These are phyloP conservation scores for Cephalotes varians DNA, from an alignment of 2,888 invertebrate species.

Conservation along the genomic window DNA sequence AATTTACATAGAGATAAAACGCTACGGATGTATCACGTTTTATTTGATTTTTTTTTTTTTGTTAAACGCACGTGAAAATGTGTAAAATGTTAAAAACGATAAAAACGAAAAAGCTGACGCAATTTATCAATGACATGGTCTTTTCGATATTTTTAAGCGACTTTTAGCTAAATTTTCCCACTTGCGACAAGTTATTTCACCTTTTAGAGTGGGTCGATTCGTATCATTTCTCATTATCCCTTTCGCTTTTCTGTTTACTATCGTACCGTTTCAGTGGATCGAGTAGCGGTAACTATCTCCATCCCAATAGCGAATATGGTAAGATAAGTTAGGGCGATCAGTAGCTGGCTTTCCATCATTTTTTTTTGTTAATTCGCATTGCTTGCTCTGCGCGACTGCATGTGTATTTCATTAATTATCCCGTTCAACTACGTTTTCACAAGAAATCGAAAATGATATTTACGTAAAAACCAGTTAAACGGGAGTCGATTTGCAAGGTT, in stretches of 20 bases:
- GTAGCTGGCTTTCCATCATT: constrained; percentile 69
- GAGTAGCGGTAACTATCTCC: constrained; percentile 85
- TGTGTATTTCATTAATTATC: constrained; percentile 61
- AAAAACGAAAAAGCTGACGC: neutral
- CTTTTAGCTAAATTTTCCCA: neutral
- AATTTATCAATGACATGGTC: neutral
- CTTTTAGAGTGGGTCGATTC: constrained; percentile 37
- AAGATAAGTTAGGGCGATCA: constrained; percentile 82
- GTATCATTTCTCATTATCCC: constrained; percentile 59
- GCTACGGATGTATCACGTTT: neutral
- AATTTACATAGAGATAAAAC: constrained; percentile 6
- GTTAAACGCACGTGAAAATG: neutral
- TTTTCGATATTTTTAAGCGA: neutral
- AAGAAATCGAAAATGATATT: neutral
- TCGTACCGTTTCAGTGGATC: constrained; percentile 86
- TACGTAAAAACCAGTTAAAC: constrained; percentile 4
- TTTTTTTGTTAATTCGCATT: constrained; percentile 60
- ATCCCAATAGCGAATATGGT: constrained; percentile 85
- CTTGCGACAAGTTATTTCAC: constrained; percentile 40
- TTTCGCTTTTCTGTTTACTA: constrained; percentile 82
- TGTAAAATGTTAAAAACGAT: neutral
- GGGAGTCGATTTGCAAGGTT: constrained; percentile 2
- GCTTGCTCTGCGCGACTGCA: constrained; percentile 66
- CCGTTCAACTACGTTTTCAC: constrained; percentile 43
- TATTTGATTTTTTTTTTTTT: neutral